These are phyloP conservation scores for Gopherus flavomarginatus DNA, from an alignment of 2,113 vertebrate genomes.

Conservation along the genomic window DNA sequence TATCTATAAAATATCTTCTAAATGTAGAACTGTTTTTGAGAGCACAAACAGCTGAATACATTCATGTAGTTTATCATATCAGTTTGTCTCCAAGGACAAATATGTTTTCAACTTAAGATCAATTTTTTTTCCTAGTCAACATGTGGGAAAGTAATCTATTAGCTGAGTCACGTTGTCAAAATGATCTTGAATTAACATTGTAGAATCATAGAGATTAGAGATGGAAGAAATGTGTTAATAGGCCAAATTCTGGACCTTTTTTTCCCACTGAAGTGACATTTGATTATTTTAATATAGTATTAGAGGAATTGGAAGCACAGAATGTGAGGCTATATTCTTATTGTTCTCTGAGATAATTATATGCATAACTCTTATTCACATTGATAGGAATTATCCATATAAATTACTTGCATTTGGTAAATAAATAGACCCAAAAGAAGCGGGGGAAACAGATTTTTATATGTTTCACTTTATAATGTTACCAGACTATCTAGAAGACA, in stretches of 20 bases:
- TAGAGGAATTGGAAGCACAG: background rate
- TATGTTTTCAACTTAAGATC: background rate
- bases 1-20: background rate
- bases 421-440: background rate
- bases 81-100: background rate
- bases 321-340: background rate
- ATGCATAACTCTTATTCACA: background rate
- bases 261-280: rapidly evolving
- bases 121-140: background rate
- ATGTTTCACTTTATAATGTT: background rate
- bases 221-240: background rate
- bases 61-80: background rate
- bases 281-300: background rate
- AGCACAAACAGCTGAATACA: background rate
- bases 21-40: background rate
- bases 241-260: background rate
- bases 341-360: background rate
- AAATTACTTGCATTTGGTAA: background rate
- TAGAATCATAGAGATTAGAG: background rate
- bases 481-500: background rate
- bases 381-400: background rate
- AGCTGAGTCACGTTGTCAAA: background rate
- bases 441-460: background rate
- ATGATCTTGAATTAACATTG: background rate
- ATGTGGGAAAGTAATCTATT: background rate